phyloP scores from a whole-genome alignment of 2,888 invertebrate species.

The Masnerella sp. region DNA sequence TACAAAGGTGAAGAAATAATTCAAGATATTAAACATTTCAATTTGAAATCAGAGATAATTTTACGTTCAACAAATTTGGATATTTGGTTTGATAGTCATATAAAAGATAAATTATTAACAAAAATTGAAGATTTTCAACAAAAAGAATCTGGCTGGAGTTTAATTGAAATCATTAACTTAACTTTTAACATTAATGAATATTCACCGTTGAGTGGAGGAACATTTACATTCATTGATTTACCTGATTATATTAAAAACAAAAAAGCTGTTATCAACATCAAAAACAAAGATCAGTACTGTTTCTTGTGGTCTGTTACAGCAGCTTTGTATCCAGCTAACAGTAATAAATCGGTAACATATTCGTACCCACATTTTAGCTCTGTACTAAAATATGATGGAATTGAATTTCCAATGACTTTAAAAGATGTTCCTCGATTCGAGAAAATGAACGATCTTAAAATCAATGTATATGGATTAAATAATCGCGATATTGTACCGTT shows the following conservation, averaged over 20 bases:
- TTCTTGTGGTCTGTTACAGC: too few relatives aligned
- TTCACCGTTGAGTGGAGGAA: constrained; percentile 47
- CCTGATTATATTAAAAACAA: constrained; percentile 57
- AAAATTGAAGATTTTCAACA: constrained; percentile 21
- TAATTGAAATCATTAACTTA: constrained; percentile 58
- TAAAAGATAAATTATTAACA: constrained; percentile 1
- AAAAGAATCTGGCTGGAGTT: constrained; percentile 1
- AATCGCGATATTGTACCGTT: too few relatives aligned
- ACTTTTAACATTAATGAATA: constrained; percentile 59
- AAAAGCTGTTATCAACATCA: constrained; percentile 55
- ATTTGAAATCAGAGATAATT: constrained; percentile 1
- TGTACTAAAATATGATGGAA: too few relatives aligned
- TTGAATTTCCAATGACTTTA: too few relatives aligned
- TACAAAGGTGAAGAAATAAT: background rate
- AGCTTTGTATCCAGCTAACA: too few relatives aligned
- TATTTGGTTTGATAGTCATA: constrained; percentile 5
- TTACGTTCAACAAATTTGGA: constrained; percentile 4
- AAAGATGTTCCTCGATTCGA: too few relatives aligned
- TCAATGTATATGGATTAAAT: too few relatives aligned
- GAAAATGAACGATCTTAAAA: too few relatives aligned
- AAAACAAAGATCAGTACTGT: constrained; percentile 7
- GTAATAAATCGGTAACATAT: too few relatives aligned
- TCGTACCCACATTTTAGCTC: too few relatives aligned
- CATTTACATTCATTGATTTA: constrained; percentile 49
- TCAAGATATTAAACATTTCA: background rate